A percentile compares a stretch with the other conserved stretches of the same genome.
These are phyloP conservation scores for Paramacrobiotus metropolitanus DNA, from an alignment of 1,140 invertebrate genomes.

Conservation along the genomic window DNA sequence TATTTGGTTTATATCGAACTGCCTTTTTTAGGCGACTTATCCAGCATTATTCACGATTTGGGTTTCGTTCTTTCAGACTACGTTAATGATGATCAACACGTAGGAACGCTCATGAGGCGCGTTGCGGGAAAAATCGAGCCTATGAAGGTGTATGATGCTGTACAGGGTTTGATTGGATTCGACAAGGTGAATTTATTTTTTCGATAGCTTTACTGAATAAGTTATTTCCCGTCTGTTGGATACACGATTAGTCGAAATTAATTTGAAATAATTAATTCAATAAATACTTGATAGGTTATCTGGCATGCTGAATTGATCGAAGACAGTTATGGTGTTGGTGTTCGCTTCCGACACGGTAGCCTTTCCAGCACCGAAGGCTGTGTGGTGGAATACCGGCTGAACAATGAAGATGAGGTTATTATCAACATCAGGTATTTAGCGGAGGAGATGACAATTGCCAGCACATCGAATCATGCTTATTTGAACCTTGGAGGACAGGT, in stretches of 20 bases:
- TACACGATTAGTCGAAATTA: no score
- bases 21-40: no score
- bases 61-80: slow-evolving; percentile 18
- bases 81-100: slow-evolving; percentile 29
- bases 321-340: background rate
- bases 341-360: slow-evolving; percentile 28
- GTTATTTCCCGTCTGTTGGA: no score
- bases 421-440: slow-evolving; percentile 42
- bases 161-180: slow-evolving; percentile 50
- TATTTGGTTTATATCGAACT: no score
- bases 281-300: background rate
- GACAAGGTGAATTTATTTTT: slow-evolving; percentile 46
- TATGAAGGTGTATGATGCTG: slow-evolving; percentile 41
- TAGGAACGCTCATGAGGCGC: slow-evolving; percentile 64
- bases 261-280: no score
- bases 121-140: slow-evolving; percentile 58
- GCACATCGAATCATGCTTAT: slow-evolving; percentile 75
- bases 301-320: background rate
- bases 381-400: slow-evolving; percentile 43
- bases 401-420: slow-evolving; percentile 39
- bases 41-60: slow-evolving; percentile 5
- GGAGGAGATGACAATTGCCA: slow-evolving; percentile 42
- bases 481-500: slow-evolving; percentile 72
- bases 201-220: no score
- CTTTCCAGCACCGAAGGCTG: slow-evolving; percentile 53